A percentile compares a stretch with the other conserved stretches of the same genome.
phyloP scores from a whole-genome alignment of 2,113 vertebrate genomes.

The Cephalopterus ornatus region DNA sequence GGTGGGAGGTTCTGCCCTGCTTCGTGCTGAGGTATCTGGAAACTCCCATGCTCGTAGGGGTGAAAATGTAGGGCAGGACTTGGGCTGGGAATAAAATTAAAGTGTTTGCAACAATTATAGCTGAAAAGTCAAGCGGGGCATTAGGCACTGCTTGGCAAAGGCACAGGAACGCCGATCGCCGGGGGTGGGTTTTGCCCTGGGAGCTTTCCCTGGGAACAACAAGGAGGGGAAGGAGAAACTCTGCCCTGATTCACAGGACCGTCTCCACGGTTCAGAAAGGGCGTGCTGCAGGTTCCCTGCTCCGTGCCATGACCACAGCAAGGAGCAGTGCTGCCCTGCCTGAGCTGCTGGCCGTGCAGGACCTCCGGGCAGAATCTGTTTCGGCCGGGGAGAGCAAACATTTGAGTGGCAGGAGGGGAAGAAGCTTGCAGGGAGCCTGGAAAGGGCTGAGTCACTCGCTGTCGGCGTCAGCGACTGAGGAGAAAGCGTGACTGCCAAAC shows the following conservation, averaged over 20 bases:
- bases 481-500: neutral
- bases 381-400: neutral
- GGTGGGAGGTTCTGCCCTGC: neutral
- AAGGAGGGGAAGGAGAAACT: neutral
- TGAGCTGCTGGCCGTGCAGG: fast-evolving
- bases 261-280: neutral
- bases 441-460: conserved; percentile 36
- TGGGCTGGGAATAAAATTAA: neutral
- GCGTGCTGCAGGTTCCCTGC: neutral
- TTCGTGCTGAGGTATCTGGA: neutral
- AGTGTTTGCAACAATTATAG: neutral
- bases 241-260: neutral
- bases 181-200: neutral
- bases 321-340: neutral
- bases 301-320: fast-evolving
- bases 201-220: neutral
- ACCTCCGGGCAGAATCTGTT: neutral
- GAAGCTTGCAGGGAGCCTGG: neutral
- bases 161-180: fast-evolving
- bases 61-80: conserved; percentile 25
- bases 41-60: neutral
- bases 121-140: neutral
- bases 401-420: neutral
- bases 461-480: neutral
- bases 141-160: neutral